Conservation (phyloP, 2,797 vertebrate genomes). For the Chelonia mydas region DNA sequence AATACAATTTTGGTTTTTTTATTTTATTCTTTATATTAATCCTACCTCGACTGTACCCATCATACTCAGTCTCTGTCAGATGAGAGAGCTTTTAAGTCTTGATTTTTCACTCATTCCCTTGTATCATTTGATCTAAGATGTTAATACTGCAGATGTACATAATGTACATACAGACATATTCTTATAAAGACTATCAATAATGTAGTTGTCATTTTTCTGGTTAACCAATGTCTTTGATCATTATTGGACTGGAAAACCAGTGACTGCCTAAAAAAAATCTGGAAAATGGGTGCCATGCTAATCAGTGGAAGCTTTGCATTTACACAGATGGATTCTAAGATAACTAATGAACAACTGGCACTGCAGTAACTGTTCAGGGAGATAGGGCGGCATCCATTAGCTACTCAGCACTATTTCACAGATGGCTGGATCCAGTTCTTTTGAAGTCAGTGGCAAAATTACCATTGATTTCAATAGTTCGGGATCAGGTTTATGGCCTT, state of each 20-base stretch:
- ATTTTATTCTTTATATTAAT: background rate
- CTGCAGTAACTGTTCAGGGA: background rate
- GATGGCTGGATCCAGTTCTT: background rate
- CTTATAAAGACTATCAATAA: conserved; percentile 11
- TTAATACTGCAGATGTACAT: accelerated
- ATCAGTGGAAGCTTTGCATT: conserved; percentile 11
- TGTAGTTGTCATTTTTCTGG: background rate
- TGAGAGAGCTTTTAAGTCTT: background rate
- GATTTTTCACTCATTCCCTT: background rate
- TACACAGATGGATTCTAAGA: background rate
- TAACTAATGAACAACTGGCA: background rate
- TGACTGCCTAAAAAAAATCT: conserved; percentile 7
- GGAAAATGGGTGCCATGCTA: conserved; percentile 37
- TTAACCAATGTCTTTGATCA: background rate
- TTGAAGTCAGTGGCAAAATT: background rate
- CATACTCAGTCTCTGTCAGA: background rate
- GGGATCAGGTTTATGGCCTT: background rate
- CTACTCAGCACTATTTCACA: background rate
- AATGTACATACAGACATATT: background rate
- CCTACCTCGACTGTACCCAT: background rate
- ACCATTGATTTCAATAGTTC: background rate
- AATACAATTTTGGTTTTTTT: background rate
- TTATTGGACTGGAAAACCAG: background rate
- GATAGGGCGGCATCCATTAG: background rate
- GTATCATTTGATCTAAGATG: background rate